Evolutionary conservation across 2,797 vertebrate species (phyloP).

Genomic region (Pantherophis vulpinus): DNA sequence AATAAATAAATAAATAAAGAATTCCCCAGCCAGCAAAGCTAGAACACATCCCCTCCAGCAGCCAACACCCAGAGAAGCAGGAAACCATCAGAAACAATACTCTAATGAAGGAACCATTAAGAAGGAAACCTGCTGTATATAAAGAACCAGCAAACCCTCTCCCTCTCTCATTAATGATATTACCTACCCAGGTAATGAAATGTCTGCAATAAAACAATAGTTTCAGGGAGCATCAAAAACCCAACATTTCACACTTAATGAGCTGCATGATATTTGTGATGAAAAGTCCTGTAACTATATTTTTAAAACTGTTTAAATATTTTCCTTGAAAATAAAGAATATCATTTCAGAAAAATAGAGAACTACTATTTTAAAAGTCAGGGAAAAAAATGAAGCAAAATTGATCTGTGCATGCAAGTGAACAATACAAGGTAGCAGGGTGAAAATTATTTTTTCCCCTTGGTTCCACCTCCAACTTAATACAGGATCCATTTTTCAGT

Average conservation of each 20-base stretch:
- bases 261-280: neutral
- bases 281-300: neutral
- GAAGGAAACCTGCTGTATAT: neutral
- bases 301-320: neutral
- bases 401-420: neutral
- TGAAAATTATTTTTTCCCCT: too few relatives aligned
- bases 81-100: neutral
- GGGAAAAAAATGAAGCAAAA: neutral
- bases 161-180: neutral
- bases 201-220: neutral
- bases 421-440: neutral
- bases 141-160: neutral
- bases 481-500: neutral
- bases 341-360: neutral
- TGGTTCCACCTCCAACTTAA: neutral
- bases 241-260: neutral
- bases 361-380: neutral
- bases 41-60: neutral
- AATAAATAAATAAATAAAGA: too few relatives aligned
- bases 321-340: neutral
- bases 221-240: neutral
- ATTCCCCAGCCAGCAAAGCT: too few relatives aligned
- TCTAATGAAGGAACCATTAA: neutral
- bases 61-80: neutral
- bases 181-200: neutral